Conservation (phyloP, 2,797 vertebrate species). For the Gymnothorax javanicus region DNA sequence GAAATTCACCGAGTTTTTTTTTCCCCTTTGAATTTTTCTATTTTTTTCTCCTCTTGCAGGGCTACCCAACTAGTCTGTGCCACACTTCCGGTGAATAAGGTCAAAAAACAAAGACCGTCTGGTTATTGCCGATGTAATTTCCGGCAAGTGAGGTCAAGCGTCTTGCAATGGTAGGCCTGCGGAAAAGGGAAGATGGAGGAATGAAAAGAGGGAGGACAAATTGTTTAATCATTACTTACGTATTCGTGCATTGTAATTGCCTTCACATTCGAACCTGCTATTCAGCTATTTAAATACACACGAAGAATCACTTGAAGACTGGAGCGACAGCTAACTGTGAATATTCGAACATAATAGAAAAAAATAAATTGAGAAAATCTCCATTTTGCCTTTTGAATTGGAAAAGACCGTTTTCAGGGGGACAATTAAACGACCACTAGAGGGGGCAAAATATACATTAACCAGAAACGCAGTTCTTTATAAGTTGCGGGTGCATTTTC, state of each 20-base stretch:
- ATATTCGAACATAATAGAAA: neutral
- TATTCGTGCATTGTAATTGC: neutral
- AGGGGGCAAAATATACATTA: neutral
- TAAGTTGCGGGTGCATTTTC: neutral
- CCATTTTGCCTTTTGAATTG: constrained; percentile 9
- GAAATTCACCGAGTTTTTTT: constrained; percentile 62
- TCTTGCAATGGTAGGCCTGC: neutral
- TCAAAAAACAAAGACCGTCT: constrained; percentile 64
- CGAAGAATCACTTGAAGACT: neutral
- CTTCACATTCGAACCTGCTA: neutral
- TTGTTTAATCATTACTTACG: neutral
- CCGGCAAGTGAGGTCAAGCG: constrained; percentile 49
- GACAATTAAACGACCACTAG: neutral
- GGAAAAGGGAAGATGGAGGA: constrained; percentile 16
- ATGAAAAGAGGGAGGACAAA: neutral
- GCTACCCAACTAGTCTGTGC: constrained; percentile 67
- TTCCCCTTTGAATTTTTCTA: constrained; percentile 51
- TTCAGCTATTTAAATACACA: neutral
- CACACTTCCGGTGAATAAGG: constrained; percentile 77
- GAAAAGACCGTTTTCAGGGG: neutral
- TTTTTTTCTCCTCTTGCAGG: constrained; percentile 62
- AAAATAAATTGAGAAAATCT: neutral
- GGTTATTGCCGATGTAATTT: constrained; percentile 60
- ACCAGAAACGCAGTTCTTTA: neutral
- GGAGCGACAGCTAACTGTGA: neutral